A percentile compares a stretch with the other conserved stretches of the same genome.
Evolutionary conservation across 2,113 vertebrate species (phyloP).

Genomic region (Tetraodon nigroviridis): DNA sequence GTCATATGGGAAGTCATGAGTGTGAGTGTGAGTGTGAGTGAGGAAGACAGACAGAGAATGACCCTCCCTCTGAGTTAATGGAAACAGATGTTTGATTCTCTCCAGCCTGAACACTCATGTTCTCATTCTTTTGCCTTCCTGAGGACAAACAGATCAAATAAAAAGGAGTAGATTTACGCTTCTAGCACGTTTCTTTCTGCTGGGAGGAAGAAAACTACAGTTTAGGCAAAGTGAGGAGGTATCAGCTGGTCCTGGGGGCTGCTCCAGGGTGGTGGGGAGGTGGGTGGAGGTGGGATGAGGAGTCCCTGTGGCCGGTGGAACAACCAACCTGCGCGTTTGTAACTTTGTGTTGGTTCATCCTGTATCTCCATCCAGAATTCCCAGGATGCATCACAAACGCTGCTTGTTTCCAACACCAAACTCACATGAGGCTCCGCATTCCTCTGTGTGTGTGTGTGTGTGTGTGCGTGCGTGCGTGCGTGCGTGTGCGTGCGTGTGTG

Average conservation of each 20-base stretch:
- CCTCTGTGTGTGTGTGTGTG: constrained; percentile 7
- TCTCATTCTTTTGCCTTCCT: background rate
- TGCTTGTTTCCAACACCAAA: constrained; percentile 10
- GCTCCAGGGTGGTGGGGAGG: background rate
- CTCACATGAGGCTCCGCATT: background rate
- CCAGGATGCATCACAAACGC: background rate
- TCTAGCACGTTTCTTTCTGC: no score
- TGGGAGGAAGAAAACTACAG: no score
- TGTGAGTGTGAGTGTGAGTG: constrained; percentile 34
- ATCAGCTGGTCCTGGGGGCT: background rate
- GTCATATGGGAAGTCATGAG: constrained; percentile 27
- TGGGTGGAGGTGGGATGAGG: no score
- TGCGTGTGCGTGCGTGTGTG: constrained; percentile 2
- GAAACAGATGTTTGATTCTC: constrained; percentile 59
- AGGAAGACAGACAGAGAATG: constrained; percentile 7
- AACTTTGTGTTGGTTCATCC: background rate
- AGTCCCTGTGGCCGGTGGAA: no score
- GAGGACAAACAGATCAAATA: no score
- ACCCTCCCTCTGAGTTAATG: constrained; percentile 32
- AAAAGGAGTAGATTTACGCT: no score
- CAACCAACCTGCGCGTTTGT: constrained; percentile 4
- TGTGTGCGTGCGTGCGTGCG: constrained; percentile 7
- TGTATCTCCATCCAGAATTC: no score
- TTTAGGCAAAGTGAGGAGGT: no score
- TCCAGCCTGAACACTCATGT: background rate